Evolutionary conservation across 2,113 vertebrate genomes (phyloP).

Genomic region (Mustelus asterias): DNA sequence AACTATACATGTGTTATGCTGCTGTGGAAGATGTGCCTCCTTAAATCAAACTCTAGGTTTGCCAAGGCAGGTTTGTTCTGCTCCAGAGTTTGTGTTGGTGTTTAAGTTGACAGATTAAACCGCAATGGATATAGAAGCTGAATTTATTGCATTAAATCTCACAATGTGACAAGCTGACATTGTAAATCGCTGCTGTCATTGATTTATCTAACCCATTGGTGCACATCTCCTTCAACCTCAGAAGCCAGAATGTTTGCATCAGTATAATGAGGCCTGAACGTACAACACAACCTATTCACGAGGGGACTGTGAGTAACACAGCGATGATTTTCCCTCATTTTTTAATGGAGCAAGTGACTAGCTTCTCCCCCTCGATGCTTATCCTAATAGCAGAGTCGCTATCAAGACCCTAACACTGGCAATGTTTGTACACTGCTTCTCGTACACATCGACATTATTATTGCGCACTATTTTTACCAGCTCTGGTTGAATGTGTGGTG

Average conservation of each 20-base stretch:
- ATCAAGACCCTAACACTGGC: not conserved
- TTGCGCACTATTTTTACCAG: not conserved
- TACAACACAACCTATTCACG: not conserved
- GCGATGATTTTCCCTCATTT: not conserved
- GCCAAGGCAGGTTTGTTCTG: not conserved
- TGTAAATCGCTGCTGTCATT: not conserved
- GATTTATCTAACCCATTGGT: conserved; percentile 1
- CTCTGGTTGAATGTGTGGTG: not conserved
- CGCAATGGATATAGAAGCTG: not conserved
- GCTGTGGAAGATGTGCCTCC: not conserved
- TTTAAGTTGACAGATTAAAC: not conserved
- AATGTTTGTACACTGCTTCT: not conserved
- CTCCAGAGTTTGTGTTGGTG: not conserved
- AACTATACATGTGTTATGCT: no score
- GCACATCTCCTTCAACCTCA: not conserved
- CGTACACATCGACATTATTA: not conserved
- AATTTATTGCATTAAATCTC: not conserved
- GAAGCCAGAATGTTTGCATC: not conserved
- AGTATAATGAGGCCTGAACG: conserved; percentile 21
- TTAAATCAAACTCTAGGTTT: conserved; percentile 4
- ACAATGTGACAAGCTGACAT: conserved; percentile 10
- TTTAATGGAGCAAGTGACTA: not conserved
- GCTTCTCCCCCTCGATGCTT: not conserved
- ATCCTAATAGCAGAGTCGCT: not conserved
- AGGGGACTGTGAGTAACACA: not conserved